Evolutionary conservation across 92 coral and sea anemone species (phyloP).

Genomic region (Nematostella vectensis): DNA sequence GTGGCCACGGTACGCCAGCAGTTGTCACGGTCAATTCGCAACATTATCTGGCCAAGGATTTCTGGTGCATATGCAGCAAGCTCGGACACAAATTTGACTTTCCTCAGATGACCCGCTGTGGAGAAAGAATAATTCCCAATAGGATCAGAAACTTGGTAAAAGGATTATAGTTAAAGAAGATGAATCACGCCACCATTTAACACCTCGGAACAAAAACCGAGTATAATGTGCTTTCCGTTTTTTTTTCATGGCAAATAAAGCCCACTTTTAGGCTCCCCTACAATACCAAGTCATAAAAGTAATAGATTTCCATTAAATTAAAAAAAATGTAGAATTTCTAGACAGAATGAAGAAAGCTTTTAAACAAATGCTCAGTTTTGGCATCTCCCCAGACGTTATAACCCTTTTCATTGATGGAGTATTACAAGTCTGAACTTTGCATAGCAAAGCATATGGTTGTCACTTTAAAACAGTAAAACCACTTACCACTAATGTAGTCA

Average conservation of each 20-base stretch:
- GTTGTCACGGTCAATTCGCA: slow-evolving; percentile 20
- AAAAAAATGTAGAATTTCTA: too few species aligned
- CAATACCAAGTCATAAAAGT: too few species aligned
- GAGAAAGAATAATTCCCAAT: slow-evolving; percentile 1
- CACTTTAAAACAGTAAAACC: too few species aligned
- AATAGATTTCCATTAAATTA: too few species aligned
- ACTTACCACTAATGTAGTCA: slow-evolving; percentile 23
- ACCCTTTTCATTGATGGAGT: too few species aligned
- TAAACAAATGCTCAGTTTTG: too few species aligned
- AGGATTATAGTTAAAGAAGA: background rate
- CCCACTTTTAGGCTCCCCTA: too few species aligned
- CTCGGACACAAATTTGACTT: slow-evolving; percentile 32
- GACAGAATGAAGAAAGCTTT: too few species aligned
- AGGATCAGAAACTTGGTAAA: background rate
- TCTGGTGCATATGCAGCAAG: slow-evolving; percentile 21
- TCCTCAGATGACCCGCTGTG: slow-evolving; percentile 24
- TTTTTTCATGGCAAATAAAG: too few species aligned
- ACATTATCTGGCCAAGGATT: slow-evolving; percentile 29
- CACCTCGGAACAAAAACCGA: background rate
- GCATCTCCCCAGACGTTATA: too few species aligned
- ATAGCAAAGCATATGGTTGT: too few species aligned
- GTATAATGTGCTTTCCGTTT: background rate
- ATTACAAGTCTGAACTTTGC: too few species aligned
- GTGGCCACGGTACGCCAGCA: slow-evolving; percentile 21
- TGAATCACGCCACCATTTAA: background rate